These are phyloP conservation scores for Hyperopisus bebe DNA, from an alignment of 2,113 vertebrate genomes.

Conservation along the genomic window DNA sequence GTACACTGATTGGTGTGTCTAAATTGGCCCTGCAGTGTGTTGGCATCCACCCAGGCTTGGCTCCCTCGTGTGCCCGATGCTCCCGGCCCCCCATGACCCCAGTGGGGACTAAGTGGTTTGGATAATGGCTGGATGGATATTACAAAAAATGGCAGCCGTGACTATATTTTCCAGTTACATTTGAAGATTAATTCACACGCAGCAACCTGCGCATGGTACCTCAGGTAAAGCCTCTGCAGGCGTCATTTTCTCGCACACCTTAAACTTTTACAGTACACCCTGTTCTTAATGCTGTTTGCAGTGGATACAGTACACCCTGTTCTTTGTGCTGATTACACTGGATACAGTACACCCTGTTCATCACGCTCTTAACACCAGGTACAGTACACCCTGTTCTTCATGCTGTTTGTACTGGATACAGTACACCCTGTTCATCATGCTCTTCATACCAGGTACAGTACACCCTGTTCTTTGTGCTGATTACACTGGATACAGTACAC, in stretches of 20 bases:
- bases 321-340: neutral
- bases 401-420: accelerated
- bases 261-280: neutral
- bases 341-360: neutral
- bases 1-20: too few relatives aligned
- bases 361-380: neutral
- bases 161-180: neutral
- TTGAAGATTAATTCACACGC: neutral
- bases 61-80: too few relatives aligned
- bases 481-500: neutral
- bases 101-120: too few relatives aligned
- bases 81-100: too few relatives aligned
- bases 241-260: neutral
- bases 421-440: neutral
- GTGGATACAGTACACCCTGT: neutral
- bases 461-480: neutral
- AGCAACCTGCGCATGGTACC: neutral
- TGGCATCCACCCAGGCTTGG: too few relatives aligned
- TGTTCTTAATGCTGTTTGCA: too few relatives aligned
- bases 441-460: neutral
- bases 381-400: neutral
- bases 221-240: neutral
- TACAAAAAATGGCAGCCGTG: neutral
- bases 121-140: too few relatives aligned
- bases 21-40: too few relatives aligned